Percentiles rank a stretch among this genome's conserved stretches.
phyloP scores from a whole-genome alignment of 2,888 invertebrate species.

The Minunthozetes semirufus region DNA sequence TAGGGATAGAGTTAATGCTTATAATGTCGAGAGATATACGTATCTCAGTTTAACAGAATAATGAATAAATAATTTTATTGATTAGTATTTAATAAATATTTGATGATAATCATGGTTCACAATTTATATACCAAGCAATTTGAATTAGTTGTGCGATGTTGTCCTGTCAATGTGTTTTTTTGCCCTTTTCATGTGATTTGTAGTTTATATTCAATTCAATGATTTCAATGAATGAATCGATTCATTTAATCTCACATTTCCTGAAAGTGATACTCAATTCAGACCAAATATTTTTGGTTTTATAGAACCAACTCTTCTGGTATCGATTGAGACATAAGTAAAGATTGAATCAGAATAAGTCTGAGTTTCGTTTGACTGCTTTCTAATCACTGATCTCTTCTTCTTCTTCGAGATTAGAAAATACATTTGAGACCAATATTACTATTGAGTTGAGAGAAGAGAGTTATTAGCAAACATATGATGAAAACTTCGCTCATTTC shows the following conservation, averaged over 20 bases:
- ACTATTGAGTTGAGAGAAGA: not conserved
- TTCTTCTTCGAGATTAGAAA: not conserved
- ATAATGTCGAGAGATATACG: too few relatives aligned
- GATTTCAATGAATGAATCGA: not conserved
- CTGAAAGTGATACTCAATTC: not conserved
- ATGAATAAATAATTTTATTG: too few relatives aligned
- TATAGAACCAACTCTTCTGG: not conserved
- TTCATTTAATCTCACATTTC: conserved; percentile 9
- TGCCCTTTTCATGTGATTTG: not conserved
- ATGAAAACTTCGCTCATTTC: too few relatives aligned
- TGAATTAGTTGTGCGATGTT: too few relatives aligned
- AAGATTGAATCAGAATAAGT: not conserved
- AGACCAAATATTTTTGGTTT: not conserved
- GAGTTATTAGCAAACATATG: too few relatives aligned
- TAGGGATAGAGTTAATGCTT: too few relatives aligned
- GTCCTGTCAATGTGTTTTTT: too few relatives aligned
- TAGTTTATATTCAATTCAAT: too few relatives aligned
- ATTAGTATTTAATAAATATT: too few relatives aligned
- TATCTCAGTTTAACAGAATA: too few relatives aligned
- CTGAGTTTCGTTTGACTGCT: not conserved
- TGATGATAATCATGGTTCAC: too few relatives aligned
- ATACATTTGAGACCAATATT: not conserved
- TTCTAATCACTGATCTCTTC: not conserved
- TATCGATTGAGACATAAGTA: conserved; percentile 10
- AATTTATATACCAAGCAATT: too few relatives aligned